Evolutionary conservation across 2,113 vertebrate genomes (phyloP), one percentile per base, ranked within the genome.

Genomic region (Entelurus aequoreus): DNA sequence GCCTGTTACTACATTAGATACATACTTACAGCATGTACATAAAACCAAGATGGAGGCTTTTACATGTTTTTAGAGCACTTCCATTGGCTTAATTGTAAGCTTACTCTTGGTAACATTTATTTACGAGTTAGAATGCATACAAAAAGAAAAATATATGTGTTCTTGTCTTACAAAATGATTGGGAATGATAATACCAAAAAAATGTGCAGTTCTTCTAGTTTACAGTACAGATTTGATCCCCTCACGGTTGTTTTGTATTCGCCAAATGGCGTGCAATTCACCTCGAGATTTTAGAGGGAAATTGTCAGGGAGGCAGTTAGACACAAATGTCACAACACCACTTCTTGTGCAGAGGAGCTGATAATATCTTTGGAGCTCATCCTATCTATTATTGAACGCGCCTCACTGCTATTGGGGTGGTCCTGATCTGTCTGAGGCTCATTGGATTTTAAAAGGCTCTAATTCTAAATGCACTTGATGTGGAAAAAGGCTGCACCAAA

Each of bases 351-450:
- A 46, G 42, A 63, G 57, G 62, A 51, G 56, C n/a, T 42, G 60
- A 57, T 16, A 15, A 67, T 38, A 63, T 62, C 21, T 38, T 55
- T 48, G 57, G 35, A 63, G 36, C 35, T 65, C 16, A 15, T 36
- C 44, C 44, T 50, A 74, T 80, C 21, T 61, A 79, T 75, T 77
- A 80, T 81, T 79, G 55, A 83, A 69, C 68, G 63, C 59, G 40
- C 52, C 64, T 21, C 60, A 7, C 38, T 21, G 6, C 51, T 35
- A 14, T 35, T 51, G 53, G 37, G 53, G 35, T 35, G 35, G 65
- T 67, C 61, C 36, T 62, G 54, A 74, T 14, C 35, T 65, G 62
- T 60, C 46, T 55, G 28, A 57, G 38, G 58, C 35, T 65, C 38
- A 12, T 2, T 52, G 7, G 21, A 35, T 53, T 54, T 64, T 63